Base-by-base conservation (phyloP, 92 coral and sea anemone genomes). In the Plumapathes pennacea region DNA sequence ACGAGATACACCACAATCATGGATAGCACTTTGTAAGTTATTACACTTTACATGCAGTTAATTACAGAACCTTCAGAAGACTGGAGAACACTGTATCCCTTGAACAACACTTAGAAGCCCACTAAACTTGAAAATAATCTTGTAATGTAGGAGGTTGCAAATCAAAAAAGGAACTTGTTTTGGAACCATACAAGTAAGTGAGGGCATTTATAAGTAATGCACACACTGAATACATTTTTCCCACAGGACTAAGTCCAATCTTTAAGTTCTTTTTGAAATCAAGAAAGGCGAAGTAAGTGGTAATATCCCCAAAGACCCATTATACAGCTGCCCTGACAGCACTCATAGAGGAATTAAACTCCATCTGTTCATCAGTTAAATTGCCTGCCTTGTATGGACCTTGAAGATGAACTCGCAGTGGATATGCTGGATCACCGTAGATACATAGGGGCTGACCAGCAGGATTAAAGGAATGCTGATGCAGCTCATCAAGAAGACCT, bases 181-280 rank as follows among this genome's bases (percentile, higher is more conserved):
- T 36, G n/a, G 40, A 36, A 24, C 50, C 53, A 42, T 60, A 60
- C 13, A 60, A 24, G 13, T 54, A 60, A 21, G 67, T 60, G 45
- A 43, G 53, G 3, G 67, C 67, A 60, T 60, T 60, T 12, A 39
- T 44, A 28, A 60, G 34, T 14, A 60, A 42, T 10, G 37, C 40
- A 43, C 67, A 60, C n/a, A 60, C 17, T 5, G 19, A 39, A 54
- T 43, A 60, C 67, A 60, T 60, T 19, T 60, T 60, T 15, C 67
- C 67, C n/a, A 60, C 67, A 13, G 65, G 51, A 33, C 60, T 47
- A 14, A 71, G 71, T n/a, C 79, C 71, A 29, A 71, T 71, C 45
- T 71, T 71, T 60, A 71, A 64, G 48, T 71, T 71, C 57, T 60
- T 71, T 37, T 60, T 71, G 25, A 71, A 71, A 25, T 71, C 79